Percentiles rank a stretch among this genome's conserved stretches.
phyloP scores from a whole-genome alignment of 2,113 vertebrate species.

The Vireo altiloquus region DNA sequence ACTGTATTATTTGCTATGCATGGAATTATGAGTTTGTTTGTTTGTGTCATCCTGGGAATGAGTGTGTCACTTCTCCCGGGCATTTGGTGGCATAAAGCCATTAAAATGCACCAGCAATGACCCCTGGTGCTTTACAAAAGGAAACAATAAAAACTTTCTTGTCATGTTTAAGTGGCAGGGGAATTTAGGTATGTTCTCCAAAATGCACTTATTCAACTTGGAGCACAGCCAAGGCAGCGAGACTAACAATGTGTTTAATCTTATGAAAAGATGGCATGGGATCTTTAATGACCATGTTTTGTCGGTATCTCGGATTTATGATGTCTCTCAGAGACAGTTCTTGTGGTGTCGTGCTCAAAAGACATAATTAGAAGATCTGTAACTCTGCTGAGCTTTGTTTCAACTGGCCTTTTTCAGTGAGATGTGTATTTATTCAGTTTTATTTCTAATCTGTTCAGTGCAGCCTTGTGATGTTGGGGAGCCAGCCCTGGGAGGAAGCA shows the following conservation, averaged over 20 bases:
- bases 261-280: slow-evolving; percentile 13
- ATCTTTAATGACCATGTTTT: slow-evolving; percentile 43
- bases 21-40: background rate
- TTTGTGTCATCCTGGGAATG: background rate
- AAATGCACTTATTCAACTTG: slow-evolving; percentile 43
- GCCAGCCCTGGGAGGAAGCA: slow-evolving; percentile 68
- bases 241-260: slow-evolving; percentile 39
- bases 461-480: slow-evolving; percentile 59
- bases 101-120: background rate
- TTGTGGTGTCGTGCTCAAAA: slow-evolving; percentile 14
- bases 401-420: background rate
- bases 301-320: background rate
- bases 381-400: slow-evolving; percentile 40
- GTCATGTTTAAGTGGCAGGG: background rate
- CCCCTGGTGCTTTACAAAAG: slow-evolving; percentile 7
- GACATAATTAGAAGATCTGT: slow-evolving; percentile 38
- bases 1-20: background rate
- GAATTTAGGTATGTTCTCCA: slow-evolving; percentile 34
- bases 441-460: slow-evolving; percentile 1
- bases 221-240: slow-evolving; percentile 26
- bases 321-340: background rate
- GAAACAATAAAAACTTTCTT: background rate
- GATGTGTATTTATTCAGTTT: slow-evolving; percentile 45
- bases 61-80: background rate
- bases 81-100: background rate